Conservation (phyloP, 2,113 vertebrate species). For the Silurus meridionalis region DNA sequence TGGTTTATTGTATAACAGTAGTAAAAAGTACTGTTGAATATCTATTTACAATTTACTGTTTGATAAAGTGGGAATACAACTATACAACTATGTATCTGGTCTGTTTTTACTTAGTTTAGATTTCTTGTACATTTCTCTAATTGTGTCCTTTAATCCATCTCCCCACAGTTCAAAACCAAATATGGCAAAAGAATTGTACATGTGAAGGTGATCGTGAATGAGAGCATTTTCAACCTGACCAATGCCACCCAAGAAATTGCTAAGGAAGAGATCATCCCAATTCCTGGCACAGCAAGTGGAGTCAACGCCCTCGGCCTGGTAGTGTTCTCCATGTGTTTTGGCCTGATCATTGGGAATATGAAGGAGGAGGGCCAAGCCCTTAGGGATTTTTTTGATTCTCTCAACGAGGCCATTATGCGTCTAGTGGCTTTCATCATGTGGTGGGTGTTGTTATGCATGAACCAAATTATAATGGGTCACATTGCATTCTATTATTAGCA, state of each 20-base stretch:
- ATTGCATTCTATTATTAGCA: background rate
- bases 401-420: constrained; percentile 97
- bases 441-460: constrained; percentile 66
- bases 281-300: constrained; percentile 87
- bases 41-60: background rate
- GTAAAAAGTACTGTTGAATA: background rate
- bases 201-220: constrained; percentile 76
- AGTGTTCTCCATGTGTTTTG: constrained; percentile 96
- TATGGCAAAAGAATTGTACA: constrained; percentile 81
- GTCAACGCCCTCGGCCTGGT: constrained; percentile 94
- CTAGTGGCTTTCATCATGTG: constrained; percentile 96
- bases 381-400: constrained; percentile 90
- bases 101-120: background rate
- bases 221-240: constrained; percentile 73
- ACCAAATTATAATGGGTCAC: background rate
- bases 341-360: constrained; percentile 96
- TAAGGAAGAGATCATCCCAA: constrained; percentile 84
- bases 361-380: constrained; percentile 90
- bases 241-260: constrained; percentile 70
- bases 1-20: background rate
- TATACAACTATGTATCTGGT: background rate
- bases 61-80: background rate
- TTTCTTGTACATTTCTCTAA: background rate
- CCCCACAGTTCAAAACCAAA: constrained; percentile 90
- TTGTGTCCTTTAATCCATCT: constrained; percentile 42